phyloP scores from a whole-genome alignment of 1,140 invertebrate species.

The Leguminivora glycinivorella region DNA sequence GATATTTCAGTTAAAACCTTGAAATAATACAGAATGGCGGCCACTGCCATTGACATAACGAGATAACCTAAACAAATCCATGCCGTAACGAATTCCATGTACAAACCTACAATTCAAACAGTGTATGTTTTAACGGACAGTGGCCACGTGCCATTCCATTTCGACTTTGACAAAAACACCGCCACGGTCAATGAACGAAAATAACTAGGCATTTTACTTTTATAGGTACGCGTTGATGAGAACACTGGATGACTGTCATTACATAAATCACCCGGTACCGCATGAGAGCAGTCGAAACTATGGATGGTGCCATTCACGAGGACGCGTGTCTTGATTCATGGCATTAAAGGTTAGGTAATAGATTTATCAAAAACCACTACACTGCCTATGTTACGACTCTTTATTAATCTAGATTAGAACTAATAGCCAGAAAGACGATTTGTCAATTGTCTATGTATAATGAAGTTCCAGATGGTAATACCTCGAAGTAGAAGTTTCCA shows the following conservation, averaged over 20 bases:
- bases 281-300: slow-evolving; percentile 11
- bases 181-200: slow-evolving; percentile 63
- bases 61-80: background rate
- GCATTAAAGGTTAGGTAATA: no score
- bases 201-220: slow-evolving; percentile 40
- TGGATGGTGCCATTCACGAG: no score
- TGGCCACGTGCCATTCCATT: slow-evolving; percentile 45
- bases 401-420: background rate
- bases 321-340: no score
- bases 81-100: slow-evolving; percentile 8
- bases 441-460: background rate
- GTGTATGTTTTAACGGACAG: slow-evolving; percentile 40
- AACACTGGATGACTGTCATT: slow-evolving; percentile 35
- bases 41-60: background rate
- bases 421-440: background rate
- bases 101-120: slow-evolving; percentile 25
- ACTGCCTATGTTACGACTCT: background rate
- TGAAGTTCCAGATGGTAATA: background rate
- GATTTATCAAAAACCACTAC: background rate
- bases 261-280: slow-evolving; percentile 36
- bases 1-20: no score
- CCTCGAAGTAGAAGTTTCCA: background rate
- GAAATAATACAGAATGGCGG: background rate
- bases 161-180: slow-evolving; percentile 48
- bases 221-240: slow-evolving; percentile 32